Conservation (phyloP, 2,888 invertebrate genomes). For the Acanthopleura granulata region DNA sequence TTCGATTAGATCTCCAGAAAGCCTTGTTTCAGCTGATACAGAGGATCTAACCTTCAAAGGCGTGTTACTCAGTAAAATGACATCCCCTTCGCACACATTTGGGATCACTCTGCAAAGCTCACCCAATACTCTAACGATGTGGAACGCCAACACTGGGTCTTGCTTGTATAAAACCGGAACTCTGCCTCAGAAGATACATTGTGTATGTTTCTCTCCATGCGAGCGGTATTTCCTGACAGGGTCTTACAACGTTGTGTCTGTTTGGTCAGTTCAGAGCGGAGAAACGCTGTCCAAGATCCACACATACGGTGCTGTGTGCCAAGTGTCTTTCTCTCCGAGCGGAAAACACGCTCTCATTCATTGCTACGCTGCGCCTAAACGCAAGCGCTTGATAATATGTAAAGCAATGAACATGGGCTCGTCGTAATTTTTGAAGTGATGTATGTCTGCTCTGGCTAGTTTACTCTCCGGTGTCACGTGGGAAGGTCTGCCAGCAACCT, state of each 20-base stretch:
- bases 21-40: not conserved
- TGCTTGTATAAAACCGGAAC: not conserved
- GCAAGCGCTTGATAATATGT: not conserved
- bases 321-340: not conserved
- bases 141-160: not conserved
- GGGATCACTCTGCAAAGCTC: not conserved
- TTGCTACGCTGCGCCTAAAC: slow-evolving; percentile 1
- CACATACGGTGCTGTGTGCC: slow-evolving; percentile 2
- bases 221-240: slow-evolving; percentile 2
- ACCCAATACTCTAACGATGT: not conserved
- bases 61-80: not conserved
- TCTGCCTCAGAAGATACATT: not conserved
- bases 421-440: too few relatives aligned
- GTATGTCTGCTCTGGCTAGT: too few relatives aligned
- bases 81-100: not conserved
- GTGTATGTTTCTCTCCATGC: not conserved
- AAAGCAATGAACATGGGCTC: not conserved
- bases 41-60: not conserved
- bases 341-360: not conserved
- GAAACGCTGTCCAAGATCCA: not conserved
- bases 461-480: too few relatives aligned
- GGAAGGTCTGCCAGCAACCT: too few relatives aligned
- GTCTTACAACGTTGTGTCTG: not conserved
- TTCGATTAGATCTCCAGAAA: not conserved
- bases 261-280: not conserved